These are phyloP conservation scores for Lasioglossum vierecki DNA, from an alignment of 2,888 invertebrate genomes.

Conservation along the genomic window DNA sequence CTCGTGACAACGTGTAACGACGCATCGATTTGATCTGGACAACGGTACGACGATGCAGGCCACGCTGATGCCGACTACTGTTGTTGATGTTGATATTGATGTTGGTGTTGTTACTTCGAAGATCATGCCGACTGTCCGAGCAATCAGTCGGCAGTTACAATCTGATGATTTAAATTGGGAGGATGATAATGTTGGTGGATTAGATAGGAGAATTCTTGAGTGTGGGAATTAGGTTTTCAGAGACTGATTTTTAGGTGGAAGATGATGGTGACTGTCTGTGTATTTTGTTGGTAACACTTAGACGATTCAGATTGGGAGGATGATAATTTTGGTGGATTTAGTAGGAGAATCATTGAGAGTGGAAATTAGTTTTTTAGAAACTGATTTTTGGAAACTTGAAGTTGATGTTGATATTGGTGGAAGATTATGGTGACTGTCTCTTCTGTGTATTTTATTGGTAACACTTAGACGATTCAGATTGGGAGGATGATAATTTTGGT, in stretches of 20 bases:
- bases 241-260: not conserved
- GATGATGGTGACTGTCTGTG: too few species aligned
- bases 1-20: slow-evolving; percentile 56
- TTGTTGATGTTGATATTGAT: not conserved
- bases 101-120: not conserved
- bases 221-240: not conserved
- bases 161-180: not conserved
- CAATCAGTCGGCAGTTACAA: not conserved
- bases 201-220: not conserved
- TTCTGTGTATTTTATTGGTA: too few species aligned
- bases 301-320: too few species aligned
- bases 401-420: too few species aligned
- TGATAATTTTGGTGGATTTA: too few species aligned
- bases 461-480: too few species aligned
- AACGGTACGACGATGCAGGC: slow-evolving; percentile 22
- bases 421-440: too few species aligned
- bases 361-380: too few species aligned
- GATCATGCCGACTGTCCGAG: not conserved
- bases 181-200: not conserved
- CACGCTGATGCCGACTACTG: slow-evolving; percentile 12
- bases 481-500: too few species aligned
- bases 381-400: too few species aligned
- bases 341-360: too few species aligned
- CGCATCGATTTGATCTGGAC: slow-evolving; percentile 59
- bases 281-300: too few species aligned